These are phyloP conservation scores for Oscheius onirici DNA, from an alignment of 2,888 invertebrate genomes.

Conservation along the genomic window DNA sequence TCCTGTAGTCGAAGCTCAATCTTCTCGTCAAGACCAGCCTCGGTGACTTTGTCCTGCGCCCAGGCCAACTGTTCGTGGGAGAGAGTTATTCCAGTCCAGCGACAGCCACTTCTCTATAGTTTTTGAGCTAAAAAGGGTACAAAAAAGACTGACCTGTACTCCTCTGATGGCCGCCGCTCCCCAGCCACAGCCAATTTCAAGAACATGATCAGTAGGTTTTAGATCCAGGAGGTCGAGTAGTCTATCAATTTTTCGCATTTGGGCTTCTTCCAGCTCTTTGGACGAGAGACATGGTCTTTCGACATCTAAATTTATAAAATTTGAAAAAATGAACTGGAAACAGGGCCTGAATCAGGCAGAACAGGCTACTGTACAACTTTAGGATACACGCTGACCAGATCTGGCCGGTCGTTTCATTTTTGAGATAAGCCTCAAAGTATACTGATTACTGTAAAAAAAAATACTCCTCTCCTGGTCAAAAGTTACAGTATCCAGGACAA, in stretches of 20 bases:
- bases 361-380: too few relatives aligned
- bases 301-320: constrained; percentile 7
- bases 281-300: not conserved
- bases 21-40: constrained; percentile 51
- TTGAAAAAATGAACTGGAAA: too few relatives aligned
- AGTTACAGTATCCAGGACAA: too few relatives aligned
- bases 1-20: constrained; percentile 62
- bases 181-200: constrained; percentile 69
- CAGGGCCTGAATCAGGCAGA: too few relatives aligned
- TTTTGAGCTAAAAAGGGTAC: not conserved
- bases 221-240: constrained; percentile 53
- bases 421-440: too few relatives aligned
- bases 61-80: constrained; percentile 61
- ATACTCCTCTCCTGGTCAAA: too few relatives aligned
- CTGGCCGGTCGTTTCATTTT: too few relatives aligned
- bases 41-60: constrained; percentile 50
- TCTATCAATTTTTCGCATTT: constrained; percentile 56
- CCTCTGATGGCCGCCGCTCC: constrained; percentile 61
- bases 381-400: too few relatives aligned
- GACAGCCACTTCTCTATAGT: constrained; percentile 47
- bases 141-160: constrained; percentile 38
- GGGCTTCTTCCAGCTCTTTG: constrained; percentile 40
- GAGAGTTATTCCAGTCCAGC: constrained; percentile 66
- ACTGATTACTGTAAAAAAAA: too few relatives aligned
- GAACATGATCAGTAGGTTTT: constrained; percentile 53